phyloP scores from a whole-genome alignment of 2,888 invertebrate genomes.

The Melinaea marsaeus region DNA sequence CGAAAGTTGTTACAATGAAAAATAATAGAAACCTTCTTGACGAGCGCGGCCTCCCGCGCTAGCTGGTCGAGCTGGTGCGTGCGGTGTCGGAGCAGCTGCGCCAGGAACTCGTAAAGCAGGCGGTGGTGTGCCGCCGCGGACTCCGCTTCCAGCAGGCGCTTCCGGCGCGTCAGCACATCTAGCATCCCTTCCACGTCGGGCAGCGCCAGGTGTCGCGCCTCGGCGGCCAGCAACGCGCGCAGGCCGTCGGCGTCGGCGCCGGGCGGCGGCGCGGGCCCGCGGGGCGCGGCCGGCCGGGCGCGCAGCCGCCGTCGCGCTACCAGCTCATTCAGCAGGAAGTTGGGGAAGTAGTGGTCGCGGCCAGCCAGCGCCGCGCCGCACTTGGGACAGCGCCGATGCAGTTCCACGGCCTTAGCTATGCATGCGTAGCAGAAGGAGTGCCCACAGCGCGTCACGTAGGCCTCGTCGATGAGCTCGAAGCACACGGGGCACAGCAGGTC shows the following conservation, averaged over 20 bases:
- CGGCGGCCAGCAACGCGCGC: conserved; percentile 81
- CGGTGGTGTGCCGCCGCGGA: conserved; percentile 87
- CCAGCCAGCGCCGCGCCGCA: conserved; percentile 85
- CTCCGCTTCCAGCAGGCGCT: conserved; percentile 88
- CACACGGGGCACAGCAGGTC: conserved; percentile 86
- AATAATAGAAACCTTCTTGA: conserved; percentile 53
- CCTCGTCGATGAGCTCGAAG: conserved; percentile 92
- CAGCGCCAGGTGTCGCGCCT: conserved; percentile 83
- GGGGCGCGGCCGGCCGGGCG: conserved; percentile 30
- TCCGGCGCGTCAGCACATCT: conserved; percentile 86
- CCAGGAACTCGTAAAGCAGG: conserved; percentile 89
- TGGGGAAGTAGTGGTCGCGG: conserved; percentile 88
- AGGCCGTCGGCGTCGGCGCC: conserved; percentile 67
- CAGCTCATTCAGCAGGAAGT: conserved; percentile 90
- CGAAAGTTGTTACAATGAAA: too few relatives aligned
- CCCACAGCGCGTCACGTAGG: conserved; percentile 94
- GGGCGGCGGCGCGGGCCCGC: conserved; percentile 23
- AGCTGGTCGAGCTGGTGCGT: conserved; percentile 76
- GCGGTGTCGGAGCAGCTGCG: conserved; percentile 85
- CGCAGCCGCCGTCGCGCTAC: conserved; percentile 83
- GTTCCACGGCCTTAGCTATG: conserved; percentile 93
- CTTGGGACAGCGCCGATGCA: conserved; percentile 87
- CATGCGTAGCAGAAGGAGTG: conserved; percentile 94
- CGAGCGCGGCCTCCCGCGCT: conserved; percentile 83
- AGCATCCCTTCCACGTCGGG: conserved; percentile 90